Evolutionary conservation across 2,888 invertebrate genomes (phyloP).

Genomic region (Poecilobothrus nobilitatus): DNA sequence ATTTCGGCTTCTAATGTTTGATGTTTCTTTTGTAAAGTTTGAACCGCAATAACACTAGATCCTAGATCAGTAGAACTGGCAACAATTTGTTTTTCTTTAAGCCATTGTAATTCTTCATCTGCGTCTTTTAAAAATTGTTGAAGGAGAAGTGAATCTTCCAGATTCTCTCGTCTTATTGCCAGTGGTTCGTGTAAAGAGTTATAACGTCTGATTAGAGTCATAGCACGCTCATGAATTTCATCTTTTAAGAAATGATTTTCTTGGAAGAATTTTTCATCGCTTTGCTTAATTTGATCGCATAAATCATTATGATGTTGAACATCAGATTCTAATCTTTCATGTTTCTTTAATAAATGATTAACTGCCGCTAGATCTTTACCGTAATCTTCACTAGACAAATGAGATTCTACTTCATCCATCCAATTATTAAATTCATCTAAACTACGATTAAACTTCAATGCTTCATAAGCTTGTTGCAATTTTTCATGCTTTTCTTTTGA

Average conservation of each 20-base stretch:
- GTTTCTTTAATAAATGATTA: constrained; percentile 70
- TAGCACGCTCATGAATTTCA: constrained; percentile 69
- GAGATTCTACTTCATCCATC: constrained; percentile 80
- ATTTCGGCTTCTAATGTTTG: constrained; percentile 84
- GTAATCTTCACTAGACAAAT: constrained; percentile 49
- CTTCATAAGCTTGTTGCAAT: constrained; percentile 85
- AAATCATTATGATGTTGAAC: constrained; percentile 75
- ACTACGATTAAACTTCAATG: constrained; percentile 75
- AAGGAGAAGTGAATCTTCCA: constrained; percentile 79
- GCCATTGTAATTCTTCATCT: constrained; percentile 87
- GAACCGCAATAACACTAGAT: constrained; percentile 61
- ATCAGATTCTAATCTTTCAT: constrained; percentile 76
- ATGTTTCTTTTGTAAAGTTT: constrained; percentile 88
- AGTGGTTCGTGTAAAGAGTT: constrained; percentile 80
- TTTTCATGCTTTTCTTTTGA: constrained; percentile 76
- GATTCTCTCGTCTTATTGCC: constrained; percentile 80
- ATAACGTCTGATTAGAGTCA: constrained; percentile 59
- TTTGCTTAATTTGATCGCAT: constrained; percentile 69
- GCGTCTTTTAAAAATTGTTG: constrained; percentile 88
- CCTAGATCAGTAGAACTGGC: constrained; percentile 65
- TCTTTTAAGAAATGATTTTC: constrained; percentile 82
- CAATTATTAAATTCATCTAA: constrained; percentile 89
- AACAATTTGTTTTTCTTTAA: constrained; percentile 65
- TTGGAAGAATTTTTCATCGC: constrained; percentile 67
- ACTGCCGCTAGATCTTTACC: constrained; percentile 86